Evolutionary conservation across 2,888 invertebrate species (phyloP).

Genomic region (Peribatodes rhomboidaria): DNA sequence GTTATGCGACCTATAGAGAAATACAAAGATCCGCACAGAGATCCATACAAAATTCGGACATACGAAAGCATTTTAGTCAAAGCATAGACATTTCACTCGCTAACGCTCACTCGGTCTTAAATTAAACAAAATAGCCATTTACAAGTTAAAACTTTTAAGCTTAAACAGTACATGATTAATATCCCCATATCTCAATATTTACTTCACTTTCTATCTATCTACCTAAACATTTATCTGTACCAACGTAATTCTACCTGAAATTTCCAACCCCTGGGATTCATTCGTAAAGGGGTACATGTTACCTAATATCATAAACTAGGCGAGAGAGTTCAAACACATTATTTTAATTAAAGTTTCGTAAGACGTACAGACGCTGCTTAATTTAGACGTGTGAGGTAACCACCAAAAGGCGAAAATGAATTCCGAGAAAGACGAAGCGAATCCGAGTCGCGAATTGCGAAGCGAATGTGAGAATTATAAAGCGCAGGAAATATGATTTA

Average conservation of each 20-base stretch:
- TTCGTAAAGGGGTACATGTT: constrained; percentile 31
- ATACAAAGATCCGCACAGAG: too few relatives aligned
- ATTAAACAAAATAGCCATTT: too few relatives aligned
- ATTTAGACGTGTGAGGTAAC: constrained; percentile 24
- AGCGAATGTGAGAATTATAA: constrained; percentile 19
- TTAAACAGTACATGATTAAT: too few relatives aligned
- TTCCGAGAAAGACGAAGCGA: constrained; percentile 5
- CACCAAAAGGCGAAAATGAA: constrained; percentile 20
- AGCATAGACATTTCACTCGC: too few relatives aligned
- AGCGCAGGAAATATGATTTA: constrained; percentile 9
- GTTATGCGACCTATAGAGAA: too few relatives aligned
- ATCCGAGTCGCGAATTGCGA: constrained; percentile 2
- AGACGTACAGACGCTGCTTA: constrained; percentile 40
- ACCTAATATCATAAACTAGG: constrained; percentile 43
- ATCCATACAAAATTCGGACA: too few relatives aligned
- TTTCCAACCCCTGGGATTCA: constrained; percentile 24
- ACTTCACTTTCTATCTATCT: neutral
- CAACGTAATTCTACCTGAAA: constrained; percentile 13
- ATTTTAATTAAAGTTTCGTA: constrained; percentile 60
- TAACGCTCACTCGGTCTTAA: too few relatives aligned
- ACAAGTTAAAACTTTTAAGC: too few relatives aligned
- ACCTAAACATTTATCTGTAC: too few relatives aligned
- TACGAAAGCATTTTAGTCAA: too few relatives aligned
- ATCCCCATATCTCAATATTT: neutral
- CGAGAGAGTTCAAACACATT: constrained; percentile 49